These are phyloP conservation scores for Drosophila hydei DNA, from an alignment of 1,140 invertebrate genomes.

Conservation along the genomic window DNA sequence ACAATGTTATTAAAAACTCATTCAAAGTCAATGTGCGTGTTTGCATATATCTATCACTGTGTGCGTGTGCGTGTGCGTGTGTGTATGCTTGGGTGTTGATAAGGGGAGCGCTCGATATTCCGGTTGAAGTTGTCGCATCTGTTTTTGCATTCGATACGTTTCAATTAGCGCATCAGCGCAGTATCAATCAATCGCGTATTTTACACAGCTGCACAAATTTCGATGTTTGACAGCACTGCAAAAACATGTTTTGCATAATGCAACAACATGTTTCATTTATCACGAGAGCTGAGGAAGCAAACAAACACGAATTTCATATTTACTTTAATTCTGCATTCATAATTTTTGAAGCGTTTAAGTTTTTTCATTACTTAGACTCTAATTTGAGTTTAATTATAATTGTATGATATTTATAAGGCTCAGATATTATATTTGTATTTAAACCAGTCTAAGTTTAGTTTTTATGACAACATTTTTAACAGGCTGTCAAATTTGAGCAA, in stretches of 20 bases:
- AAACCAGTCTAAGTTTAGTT: no score
- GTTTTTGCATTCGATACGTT: conserved; percentile 40
- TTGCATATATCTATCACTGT: neutral
- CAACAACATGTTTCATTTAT: no score
- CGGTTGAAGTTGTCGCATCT: conserved; percentile 19
- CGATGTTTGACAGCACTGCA: neutral
- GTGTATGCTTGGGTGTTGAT: conserved; percentile 20
- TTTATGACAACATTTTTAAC: no score
- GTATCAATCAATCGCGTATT: conserved; percentile 28
- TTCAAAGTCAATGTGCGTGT: conserved; percentile 56
- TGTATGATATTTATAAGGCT: no score
- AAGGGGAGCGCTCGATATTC: conserved; percentile 18
- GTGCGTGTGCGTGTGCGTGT: conserved; percentile 4
- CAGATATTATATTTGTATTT: no score
- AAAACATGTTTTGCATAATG: neutral
- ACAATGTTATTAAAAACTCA: conserved; percentile 82
- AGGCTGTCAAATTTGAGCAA: no score
- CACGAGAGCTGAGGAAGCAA: neutral
- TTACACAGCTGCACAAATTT: conserved; percentile 17
- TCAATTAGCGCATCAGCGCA: conserved; percentile 39
- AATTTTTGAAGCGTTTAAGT: no score
- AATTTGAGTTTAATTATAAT: no score
- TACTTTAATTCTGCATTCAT: no score
- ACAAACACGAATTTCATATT: neutral
- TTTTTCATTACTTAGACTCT: no score